Percentiles rank a stretch among this genome's conserved stretches.
Evolutionary conservation across 2,113 vertebrate species (phyloP).

Genomic region (Cercopithecus mona): DNA sequence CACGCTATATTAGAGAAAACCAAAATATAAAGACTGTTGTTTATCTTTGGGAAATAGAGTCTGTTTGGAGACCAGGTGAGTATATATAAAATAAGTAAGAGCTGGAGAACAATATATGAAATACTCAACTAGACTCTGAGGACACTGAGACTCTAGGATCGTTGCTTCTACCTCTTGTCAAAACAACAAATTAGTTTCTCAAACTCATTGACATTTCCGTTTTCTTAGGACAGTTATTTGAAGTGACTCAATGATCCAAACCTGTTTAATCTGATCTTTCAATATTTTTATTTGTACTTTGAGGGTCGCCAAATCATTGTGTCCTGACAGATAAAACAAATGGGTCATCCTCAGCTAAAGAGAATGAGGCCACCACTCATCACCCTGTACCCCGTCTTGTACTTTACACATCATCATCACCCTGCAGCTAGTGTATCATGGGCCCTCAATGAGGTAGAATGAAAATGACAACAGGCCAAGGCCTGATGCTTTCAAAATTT

Average conservation of each 20-base stretch:
- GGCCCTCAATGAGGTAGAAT: neutral
- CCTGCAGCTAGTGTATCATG: neutral
- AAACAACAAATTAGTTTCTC: conserved; percentile 34
- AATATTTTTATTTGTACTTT: conserved; percentile 48
- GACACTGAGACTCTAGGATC: neutral
- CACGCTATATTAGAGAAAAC: neutral
- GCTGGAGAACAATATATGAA: neutral
- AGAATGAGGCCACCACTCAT: neutral
- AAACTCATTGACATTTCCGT: neutral
- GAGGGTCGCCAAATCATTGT: conserved; percentile 20
- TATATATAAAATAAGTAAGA: neutral
- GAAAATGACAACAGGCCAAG: conserved; percentile 49
- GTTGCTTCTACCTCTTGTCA: conserved; percentile 36
- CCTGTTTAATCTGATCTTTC: conserved; percentile 39
- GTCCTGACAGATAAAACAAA: conserved; percentile 28
- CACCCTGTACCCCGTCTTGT: neutral
- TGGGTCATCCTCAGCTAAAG: neutral
- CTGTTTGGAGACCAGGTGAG: neutral
- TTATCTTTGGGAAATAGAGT: conserved; percentile 25
- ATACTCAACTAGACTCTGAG: neutral
- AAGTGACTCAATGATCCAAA: conserved; percentile 48
- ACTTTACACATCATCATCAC: neutral
- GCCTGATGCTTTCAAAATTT: conserved; percentile 45
- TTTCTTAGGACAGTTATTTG: conserved; percentile 10
- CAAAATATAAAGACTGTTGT: neutral